Evolutionary conservation across 2,888 invertebrate genomes (phyloP), one percentile per base, ranked within the genome.

Genomic region (Himalopsyche kuldschensis): DNA sequence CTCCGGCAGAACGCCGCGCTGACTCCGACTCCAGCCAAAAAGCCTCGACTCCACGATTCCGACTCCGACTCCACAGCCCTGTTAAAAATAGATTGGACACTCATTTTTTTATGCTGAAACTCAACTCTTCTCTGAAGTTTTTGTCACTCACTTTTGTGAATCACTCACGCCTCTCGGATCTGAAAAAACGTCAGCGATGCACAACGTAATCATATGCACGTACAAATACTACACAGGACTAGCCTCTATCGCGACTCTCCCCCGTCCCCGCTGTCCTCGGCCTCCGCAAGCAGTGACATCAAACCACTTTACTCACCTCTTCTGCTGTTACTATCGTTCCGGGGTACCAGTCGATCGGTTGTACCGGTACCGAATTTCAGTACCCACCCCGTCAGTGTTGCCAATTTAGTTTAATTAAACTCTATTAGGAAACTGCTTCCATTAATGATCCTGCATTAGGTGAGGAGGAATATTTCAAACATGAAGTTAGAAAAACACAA

Each of bases 11-110:
- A n/a, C n/a, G n/a, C n/a, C n/a, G n/a, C n/a, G n/a, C n/a, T n/a
- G n/a, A n/a, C n/a, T n/a, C n/a, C n/a, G n/a, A n/a, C n/a, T n/a
- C n/a, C n/a, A n/a, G n/a, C n/a, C n/a, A n/a, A n/a, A n/a, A n/a
- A n/a, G n/a, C n/a, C n/a, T n/a, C n/a, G n/a, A n/a, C n/a, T n/a
- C n/a, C n/a, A n/a, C n/a, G n/a, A n/a, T n/a, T 79, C 79, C 47
- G 79, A 79, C 79, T 79, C 79, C 79, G 79, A 79, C 79, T 79
- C 79, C 79, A 79, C 79, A 79, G 79, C 79, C 79, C 79, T 79
- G 79, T 79, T 79, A 79, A 79, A 79, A n/a, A n/a, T n/a, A n/a
- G n/a, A n/a, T n/a, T n/a, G n/a, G n/a, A n/a, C n/a, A n/a, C n/a
- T n/a, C n/a, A n/a, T n/a, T n/a, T n/a, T n/a, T n/a, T n/a, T n/a